Percentiles rank a stretch among this genome's conserved stretches.
These are phyloP conservation scores for Habroteleia sp. DNA, from an alignment of 2,888 invertebrate genomes.

Conservation along the genomic window DNA sequence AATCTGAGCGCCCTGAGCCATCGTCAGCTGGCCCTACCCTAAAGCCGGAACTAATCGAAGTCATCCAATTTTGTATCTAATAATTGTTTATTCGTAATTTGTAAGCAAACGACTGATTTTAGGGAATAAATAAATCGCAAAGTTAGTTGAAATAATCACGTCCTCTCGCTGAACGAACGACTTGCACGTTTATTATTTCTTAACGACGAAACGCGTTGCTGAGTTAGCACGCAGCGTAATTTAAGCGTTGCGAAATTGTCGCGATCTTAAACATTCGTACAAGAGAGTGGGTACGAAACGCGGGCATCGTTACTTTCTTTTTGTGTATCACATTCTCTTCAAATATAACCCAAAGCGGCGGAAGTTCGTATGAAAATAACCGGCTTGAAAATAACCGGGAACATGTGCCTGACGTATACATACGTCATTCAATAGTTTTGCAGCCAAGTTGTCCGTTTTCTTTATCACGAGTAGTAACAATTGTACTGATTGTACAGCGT, in stretches of 20 bases:
- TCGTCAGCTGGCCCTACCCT: too few relatives aligned
- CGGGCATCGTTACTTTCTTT: constrained; percentile 30
- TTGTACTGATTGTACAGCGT: constrained; percentile 35
- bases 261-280: constrained; percentile 22
- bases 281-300: constrained; percentile 29
- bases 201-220: constrained; percentile 20
- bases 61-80: too few relatives aligned
- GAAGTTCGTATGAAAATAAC: constrained; percentile 61
- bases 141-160: too few relatives aligned
- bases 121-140: too few relatives aligned
- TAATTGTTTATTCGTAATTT: too few relatives aligned
- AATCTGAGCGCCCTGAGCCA: too few relatives aligned
- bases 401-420: constrained; percentile 52
- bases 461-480: constrained; percentile 45
- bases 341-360: constrained; percentile 51
- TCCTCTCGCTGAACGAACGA: too few relatives aligned
- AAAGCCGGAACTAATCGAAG: too few relatives aligned
- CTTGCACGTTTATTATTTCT: constrained; percentile 28
- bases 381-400: constrained; percentile 50
- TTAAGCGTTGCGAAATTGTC: constrained; percentile 23
- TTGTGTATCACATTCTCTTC: constrained; percentile 31
- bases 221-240: constrained; percentile 11
- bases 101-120: too few relatives aligned
- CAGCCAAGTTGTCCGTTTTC: constrained; percentile 48
- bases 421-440: constrained; percentile 48